Base-by-base conservation (phyloP, 2,113 vertebrate genomes). In the Monopterus albus region DNA sequence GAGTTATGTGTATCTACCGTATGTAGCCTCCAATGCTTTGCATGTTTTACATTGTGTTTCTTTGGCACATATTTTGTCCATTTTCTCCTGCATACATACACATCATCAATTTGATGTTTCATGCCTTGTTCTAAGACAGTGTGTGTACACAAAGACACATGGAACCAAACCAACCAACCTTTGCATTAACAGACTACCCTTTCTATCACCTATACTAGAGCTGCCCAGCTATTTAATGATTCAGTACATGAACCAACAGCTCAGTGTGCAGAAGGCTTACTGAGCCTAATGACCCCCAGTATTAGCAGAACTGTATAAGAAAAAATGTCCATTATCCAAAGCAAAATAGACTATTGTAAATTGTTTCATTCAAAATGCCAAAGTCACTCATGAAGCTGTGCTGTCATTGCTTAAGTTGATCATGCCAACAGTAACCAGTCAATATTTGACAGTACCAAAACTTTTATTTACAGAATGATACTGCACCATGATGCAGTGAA, bases 1-100 rank as follows among this genome's bases (percentile, higher is more conserved):
- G 46, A 70, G 70, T 40, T 14, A 45, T 25, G 31, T 55, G 23
- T 69, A 31, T 57, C 55, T 62, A n/a, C n/a, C n/a, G n/a, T n/a
- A 18, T 7, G 25, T 40, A 51, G 26, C 38, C n/a, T 29, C 49
- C 18, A 67, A 55, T 49, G 15, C 8, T 59, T 60, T 70, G 6
- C 18, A 49, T 45, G 7, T 70, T 20, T 31, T 4, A 60, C 6
- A 21, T 14, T 45, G 5, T 7, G 56, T 26, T 42, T 0, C 39
- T 26, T n/a, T n/a, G n/a, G n/a, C n/a, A n/a, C n/a, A n/a, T n/a
- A n/a, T n/a, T n/a, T n/a, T n/a, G n/a, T n/a, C n/a, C n/a, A n/a
- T n/a, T n/a, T n/a, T n/a, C n/a, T n/a, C n/a, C n/a, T n/a, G n/a
- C n/a, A n/a, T n/a, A n/a, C n/a, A n/a, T n/a, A n/a, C n/a, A n/a